Base-by-base conservation (phyloP, 2,113 vertebrate species). In the Desmodus rotundus region DNA sequence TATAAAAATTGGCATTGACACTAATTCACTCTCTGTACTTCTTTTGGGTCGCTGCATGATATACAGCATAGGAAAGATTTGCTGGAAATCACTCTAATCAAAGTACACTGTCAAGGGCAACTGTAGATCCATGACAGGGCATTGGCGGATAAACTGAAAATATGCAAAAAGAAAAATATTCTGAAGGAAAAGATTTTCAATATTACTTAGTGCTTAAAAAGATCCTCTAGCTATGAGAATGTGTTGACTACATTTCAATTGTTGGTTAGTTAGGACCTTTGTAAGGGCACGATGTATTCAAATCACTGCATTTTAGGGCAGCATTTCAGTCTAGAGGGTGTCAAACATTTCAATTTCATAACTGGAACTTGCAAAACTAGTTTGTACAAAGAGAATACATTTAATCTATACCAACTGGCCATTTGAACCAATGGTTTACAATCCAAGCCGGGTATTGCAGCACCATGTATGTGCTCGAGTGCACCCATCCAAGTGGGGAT, bases 1-100 rank as follows among this genome's bases (percentile, higher is more conserved):
- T 88, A 91, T 89, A 72, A 82, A 91, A 94, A 95, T 91, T 85
- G 86, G 72, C 70, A n/a, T 41, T 91, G 94, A 97, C 94, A 70
- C 61, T 93, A 85, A 94, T 92, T 96, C 70, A 81, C 74, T 96
- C 94, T 85, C 78, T 81, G 24, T 63, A 28, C 45, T 70, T 83
- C 88, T 92, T 93, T 87, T 70, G 74, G 36, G 61, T 80, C 63
- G 65, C 89, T 38, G 80, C 58, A 70, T 87, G 85, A 38, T 38
- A 41, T 1, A 81, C n/a, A 91, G 36, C 67, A 15, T 63, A 38
- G 84, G 52, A 33, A 78, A 94, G 77, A 76, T 52, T 95, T 93
- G 31, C 70, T 93, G 88, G 77, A 47, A 95, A 95, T 74, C 31
- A 56, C n/a, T 78, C 4, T 91, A 82, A 87, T 96, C 83, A 87